A percentile compares a stretch with the other conserved stretches of the same genome.
These are phyloP conservation scores for Pseudoips prasinana DNA, from an alignment of 2,888 invertebrate species.

Conservation along the genomic window DNA sequence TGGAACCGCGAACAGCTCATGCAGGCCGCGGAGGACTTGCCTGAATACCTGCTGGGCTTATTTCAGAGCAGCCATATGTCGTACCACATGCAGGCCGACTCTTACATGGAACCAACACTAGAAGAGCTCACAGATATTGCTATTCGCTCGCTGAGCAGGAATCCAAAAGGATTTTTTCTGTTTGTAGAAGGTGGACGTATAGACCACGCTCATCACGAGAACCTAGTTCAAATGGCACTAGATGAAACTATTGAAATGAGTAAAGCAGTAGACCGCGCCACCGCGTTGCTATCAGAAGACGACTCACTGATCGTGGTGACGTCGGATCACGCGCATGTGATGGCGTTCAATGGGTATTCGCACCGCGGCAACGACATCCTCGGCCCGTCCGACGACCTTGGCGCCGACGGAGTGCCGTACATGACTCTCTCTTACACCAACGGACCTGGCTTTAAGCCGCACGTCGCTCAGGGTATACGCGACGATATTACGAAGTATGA, in stretches of 20 bases:
- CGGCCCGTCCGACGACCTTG: slow-evolving; percentile 61
- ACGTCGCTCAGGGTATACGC: slow-evolving; percentile 50
- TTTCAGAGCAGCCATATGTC: slow-evolving; percentile 84
- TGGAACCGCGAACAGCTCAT: slow-evolving; percentile 83
- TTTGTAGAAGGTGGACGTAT: slow-evolving; percentile 88
- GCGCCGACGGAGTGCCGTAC: slow-evolving; percentile 77
- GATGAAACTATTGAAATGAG: slow-evolving; percentile 86
- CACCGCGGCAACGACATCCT: slow-evolving; percentile 69
- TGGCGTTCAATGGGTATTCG: slow-evolving; percentile 86
- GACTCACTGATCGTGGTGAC: slow-evolving; percentile 91
- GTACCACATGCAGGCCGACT: slow-evolving; percentile 83
- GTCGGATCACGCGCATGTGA: slow-evolving; percentile 89
- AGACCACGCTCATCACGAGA: slow-evolving; percentile 86
- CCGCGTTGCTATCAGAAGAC: slow-evolving; percentile 59
- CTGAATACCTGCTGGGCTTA: slow-evolving; percentile 84
- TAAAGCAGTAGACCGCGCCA: slow-evolving; percentile 78
- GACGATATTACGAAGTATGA: slow-evolving; percentile 64
- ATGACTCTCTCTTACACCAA: slow-evolving; percentile 84
- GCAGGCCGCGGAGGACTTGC: slow-evolving; percentile 53
- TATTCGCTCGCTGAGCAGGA: slow-evolving; percentile 84
- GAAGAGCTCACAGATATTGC: slow-evolving; percentile 81
- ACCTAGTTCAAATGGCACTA: slow-evolving; percentile 80
- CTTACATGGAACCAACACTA: slow-evolving; percentile 67
- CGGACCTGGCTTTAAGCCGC: slow-evolving; percentile 80
- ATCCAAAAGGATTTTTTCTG: slow-evolving; percentile 87